phyloP scores from a whole-genome alignment of 2,113 vertebrate genomes.

The Cavia porcellus region DNA sequence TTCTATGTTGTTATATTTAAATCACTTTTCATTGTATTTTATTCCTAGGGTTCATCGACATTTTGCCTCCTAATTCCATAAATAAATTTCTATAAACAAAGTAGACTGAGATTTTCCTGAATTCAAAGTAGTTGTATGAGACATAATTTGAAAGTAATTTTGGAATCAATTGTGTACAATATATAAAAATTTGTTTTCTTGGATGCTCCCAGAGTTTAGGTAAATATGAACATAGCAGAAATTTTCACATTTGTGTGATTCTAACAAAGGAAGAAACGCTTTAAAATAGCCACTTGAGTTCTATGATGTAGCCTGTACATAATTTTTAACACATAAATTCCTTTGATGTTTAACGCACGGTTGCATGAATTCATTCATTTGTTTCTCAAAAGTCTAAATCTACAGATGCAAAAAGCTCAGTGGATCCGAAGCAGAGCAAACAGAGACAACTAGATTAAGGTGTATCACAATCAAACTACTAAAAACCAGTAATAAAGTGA shows the following conservation, averaged over 20 bases:
- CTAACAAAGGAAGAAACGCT: neutral
- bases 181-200: slow-evolving; percentile 35
- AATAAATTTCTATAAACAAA: neutral
- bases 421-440: neutral
- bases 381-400: neutral
- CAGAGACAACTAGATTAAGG: neutral
- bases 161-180: neutral
- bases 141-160: neutral
- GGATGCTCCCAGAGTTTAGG: neutral
- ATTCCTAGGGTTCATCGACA: neutral
- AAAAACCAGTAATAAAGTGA: neutral
- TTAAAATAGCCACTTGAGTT: neutral
- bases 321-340: neutral
- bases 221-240: neutral
- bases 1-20: neutral
- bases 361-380: neutral
- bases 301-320: neutral
- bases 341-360: neutral
- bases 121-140: neutral
- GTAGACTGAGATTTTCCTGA: neutral
- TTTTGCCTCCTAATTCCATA: neutral
- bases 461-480: neutral
- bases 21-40: neutral
- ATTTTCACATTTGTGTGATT: neutral
- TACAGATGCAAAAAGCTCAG: neutral